Base-by-base conservation (phyloP, 2,113 vertebrate species). In the Coryphaenoides rupestris region DNA sequence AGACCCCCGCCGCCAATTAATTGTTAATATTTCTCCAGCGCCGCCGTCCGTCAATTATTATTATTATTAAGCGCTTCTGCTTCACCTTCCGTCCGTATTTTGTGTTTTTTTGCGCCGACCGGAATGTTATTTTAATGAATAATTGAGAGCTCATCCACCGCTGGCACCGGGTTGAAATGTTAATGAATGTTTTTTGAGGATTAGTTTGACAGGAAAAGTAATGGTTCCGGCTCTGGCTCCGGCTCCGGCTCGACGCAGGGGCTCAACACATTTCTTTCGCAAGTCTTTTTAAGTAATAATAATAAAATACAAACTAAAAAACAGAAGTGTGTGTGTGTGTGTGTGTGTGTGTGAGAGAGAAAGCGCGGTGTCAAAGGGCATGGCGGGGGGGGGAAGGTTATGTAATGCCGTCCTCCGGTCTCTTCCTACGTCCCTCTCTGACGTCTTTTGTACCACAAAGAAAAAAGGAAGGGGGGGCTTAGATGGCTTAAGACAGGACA, bases 111-210 rank as follows among this genome's bases (percentile, higher is more conserved):
- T 7, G 50, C 56, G 55, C 24, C 63, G 56, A 58, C 33, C 65
- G 19, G 5, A 46, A 58, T 1, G 17, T 17, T n/a, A n/a, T 26
- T 52, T 45, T 7, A 74, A 59, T 68, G 40, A 72, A 33, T 65
- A 23, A 54, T 56, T 24, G 0, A 40, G 17, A 46, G 16, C 21
- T 49, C 63, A 56, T 28, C 62, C 63, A 47, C 58, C 55, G 46
- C 55, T 61, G 47, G 28, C 73, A 3, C 59, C 19, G 26, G 15
- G 64, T 60, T 61, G 56, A 72, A 68, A 64, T 58, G 50, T 45
- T 74, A 24, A 79, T 73, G 28, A 63, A 26, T 58, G 68, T 65
- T 73, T 78, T 73, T 50, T 4, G 17, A 46, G 16, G 23, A 24
- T 17, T 15, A 63, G 40, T 45, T 22, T 68, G 66, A 68, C 66